Percentiles rank a stretch among this genome's conserved stretches.
These are phyloP conservation scores for Pygocentrus nattereri DNA, from an alignment of 2,797 vertebrate genomes.

Conservation along the genomic window DNA sequence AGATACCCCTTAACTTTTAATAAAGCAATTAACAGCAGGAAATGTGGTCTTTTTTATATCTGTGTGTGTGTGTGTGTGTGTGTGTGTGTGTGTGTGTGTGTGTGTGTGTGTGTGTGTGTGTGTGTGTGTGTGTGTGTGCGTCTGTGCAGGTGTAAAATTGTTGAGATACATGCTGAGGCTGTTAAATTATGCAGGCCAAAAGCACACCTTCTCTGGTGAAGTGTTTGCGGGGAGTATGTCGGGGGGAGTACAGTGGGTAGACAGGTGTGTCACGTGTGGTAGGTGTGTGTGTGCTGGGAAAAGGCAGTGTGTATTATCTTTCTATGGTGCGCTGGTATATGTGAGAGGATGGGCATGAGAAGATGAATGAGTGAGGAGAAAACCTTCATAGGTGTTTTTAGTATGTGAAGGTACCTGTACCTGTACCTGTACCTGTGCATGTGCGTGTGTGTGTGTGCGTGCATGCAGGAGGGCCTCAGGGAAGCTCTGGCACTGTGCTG, in stretches of 20 bases:
- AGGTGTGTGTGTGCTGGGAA: neutral
- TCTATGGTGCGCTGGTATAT: neutral
- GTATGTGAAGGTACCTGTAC: neutral
- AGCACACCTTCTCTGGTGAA: conserved; percentile 6
- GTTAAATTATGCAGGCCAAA: conserved; percentile 48
- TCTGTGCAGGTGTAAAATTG: conserved; percentile 35
- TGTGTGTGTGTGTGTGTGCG: neutral
- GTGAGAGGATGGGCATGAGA: conserved; percentile 28
- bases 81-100: neutral
- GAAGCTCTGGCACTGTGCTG: conserved; percentile 24
- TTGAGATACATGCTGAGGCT: conserved; percentile 15
- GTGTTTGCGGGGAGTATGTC: conserved; percentile 26
- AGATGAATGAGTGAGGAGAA: conserved; percentile 42
- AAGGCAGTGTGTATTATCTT: neutral
- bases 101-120: neutral
- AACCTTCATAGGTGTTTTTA: conserved; percentile 34
- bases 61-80: neutral
- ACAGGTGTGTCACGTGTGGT: conserved; percentile 24
- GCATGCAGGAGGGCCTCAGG: conserved; percentile 18
- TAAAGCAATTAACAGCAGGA: neutral
- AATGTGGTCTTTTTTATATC: neutral
- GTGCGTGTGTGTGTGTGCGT: neutral
- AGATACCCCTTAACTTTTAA: neutral
- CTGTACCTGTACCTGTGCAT: conserved; percentile 12
- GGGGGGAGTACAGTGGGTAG: conserved; percentile 31